phyloP scores from a whole-genome alignment of 1,140 invertebrate genomes.

The Antheraea pernyi region DNA sequence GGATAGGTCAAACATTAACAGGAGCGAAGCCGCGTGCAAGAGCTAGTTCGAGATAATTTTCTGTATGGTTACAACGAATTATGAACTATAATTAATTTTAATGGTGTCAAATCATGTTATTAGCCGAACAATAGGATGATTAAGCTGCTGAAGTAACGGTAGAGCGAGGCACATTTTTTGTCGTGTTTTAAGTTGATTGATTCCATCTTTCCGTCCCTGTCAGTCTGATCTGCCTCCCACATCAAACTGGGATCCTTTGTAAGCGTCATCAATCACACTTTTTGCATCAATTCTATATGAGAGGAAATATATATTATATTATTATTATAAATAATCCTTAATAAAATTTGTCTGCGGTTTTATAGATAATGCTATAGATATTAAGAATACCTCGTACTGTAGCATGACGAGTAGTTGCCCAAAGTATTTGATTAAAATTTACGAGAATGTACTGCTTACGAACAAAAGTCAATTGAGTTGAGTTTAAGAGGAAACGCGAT shows the following conservation, averaged over 20 bases:
- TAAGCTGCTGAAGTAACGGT: background rate
- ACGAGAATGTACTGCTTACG: too few species aligned
- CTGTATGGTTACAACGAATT: background rate
- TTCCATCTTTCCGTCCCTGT: background rate
- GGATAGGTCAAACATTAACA: too few species aligned
- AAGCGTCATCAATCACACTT: background rate
- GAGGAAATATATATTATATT: too few species aligned
- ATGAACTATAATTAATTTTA: background rate
- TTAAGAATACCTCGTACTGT: too few species aligned
- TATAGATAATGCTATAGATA: too few species aligned
- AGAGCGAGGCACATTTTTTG: background rate
- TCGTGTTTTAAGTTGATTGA: background rate
- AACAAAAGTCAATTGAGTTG: too few species aligned
- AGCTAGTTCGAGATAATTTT: background rate
- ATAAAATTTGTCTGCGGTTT: too few species aligned
- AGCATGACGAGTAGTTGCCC: too few species aligned
- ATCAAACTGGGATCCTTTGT: background rate
- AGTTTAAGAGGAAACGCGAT: too few species aligned
- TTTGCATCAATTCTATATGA: background rate
- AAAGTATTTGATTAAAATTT: too few species aligned
- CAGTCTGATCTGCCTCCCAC: background rate
- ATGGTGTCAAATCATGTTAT: background rate
- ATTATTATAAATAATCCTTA: too few species aligned
- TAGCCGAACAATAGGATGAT: background rate
- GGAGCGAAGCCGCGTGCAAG: too few species aligned